Evolutionary conservation across 2,113 vertebrate species (phyloP).

Genomic region (Ctenomys sociabilis): DNA sequence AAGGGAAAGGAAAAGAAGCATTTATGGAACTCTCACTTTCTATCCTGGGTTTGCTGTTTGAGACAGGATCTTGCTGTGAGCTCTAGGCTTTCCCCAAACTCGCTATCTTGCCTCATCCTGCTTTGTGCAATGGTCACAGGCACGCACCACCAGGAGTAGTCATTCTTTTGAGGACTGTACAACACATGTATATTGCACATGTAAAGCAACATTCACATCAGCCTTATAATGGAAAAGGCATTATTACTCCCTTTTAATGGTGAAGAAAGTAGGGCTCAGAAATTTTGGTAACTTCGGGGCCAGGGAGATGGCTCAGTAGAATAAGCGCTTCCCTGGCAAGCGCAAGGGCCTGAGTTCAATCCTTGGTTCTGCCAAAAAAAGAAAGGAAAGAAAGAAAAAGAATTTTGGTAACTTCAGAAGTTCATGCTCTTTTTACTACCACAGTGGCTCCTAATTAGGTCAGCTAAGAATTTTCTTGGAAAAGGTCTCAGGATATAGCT

Average conservation of each 20-base stretch:
- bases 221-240: background rate
- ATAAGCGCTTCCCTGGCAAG: too few relatives aligned
- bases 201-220: background rate
- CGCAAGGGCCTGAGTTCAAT: too few relatives aligned
- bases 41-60: background rate
- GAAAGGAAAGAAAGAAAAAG: too few relatives aligned
- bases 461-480: conserved; percentile 32
- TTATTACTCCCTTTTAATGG: background rate
- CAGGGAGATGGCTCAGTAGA: too few relatives aligned
- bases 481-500: background rate
- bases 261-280: background rate
- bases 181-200: background rate
- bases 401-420: background rate
- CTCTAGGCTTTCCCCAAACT: background rate
- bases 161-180: background rate
- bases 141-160: background rate
- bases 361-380: too few relatives aligned
- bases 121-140: background rate
- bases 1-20: background rate
- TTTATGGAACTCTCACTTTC: background rate
- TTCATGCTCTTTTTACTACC: background rate
- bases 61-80: background rate
- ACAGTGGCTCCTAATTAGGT: background rate
- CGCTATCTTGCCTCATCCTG: background rate
- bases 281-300: too few relatives aligned